Evolutionary conservation across 2,113 vertebrate genomes (phyloP).

Genomic region (Procavia capensis): DNA sequence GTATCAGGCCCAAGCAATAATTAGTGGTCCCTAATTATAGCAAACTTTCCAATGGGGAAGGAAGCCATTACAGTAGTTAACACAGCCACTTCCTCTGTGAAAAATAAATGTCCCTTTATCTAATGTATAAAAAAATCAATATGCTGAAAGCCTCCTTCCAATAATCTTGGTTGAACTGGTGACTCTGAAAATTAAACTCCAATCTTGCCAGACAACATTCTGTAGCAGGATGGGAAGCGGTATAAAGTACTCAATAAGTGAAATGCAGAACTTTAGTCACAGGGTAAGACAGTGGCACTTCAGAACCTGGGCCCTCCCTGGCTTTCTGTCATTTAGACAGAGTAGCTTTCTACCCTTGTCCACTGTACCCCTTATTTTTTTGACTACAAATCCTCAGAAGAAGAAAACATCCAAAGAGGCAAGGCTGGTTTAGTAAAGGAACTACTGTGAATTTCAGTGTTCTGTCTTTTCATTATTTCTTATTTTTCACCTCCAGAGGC

Average conservation of each 20-base stretch:
- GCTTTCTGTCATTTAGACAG: not conserved
- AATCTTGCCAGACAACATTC: conserved; percentile 24
- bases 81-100: conserved; percentile 76
- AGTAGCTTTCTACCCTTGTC: not conserved
- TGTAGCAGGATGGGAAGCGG: not conserved
- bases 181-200: conserved; percentile 72
- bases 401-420: not conserved
- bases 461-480: not conserved
- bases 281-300: not conserved
- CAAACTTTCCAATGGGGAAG: conserved; percentile 69
- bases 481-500: not conserved
- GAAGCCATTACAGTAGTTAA: conserved; percentile 80
- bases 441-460: not conserved
- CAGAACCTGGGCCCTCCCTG: not conserved
- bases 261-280: not conserved
- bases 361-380: not conserved
- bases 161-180: conserved; percentile 67
- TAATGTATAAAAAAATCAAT: conserved; percentile 78
- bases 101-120: conserved; percentile 78
- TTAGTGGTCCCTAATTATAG: conserved; percentile 69
- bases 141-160: conserved; percentile 64
- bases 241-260: not conserved
- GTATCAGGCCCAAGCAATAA: not conserved
- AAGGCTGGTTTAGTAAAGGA: not conserved
- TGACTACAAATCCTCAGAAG: not conserved